These are phyloP conservation scores for Plecturocebus donacophilus DNA, from an alignment of 2,113 vertebrate genomes.

Conservation along the genomic window DNA sequence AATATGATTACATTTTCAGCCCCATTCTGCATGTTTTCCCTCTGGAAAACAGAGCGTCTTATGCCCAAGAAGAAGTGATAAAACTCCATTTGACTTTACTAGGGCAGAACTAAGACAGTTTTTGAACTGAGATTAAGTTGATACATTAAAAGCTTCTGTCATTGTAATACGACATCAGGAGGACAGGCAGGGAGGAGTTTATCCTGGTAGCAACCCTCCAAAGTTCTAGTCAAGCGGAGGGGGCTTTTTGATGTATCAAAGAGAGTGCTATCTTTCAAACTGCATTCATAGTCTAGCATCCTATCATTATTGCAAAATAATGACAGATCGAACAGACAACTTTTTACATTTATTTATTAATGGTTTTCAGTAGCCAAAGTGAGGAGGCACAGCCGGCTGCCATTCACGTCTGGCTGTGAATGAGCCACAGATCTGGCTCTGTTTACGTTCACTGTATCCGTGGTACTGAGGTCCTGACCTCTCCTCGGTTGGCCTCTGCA, in stretches of 20 bases:
- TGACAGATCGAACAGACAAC: slow-evolving; percentile 57
- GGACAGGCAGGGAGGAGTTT: slow-evolving; percentile 70
- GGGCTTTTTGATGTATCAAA: slow-evolving; percentile 81
- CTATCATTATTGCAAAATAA: slow-evolving; percentile 75
- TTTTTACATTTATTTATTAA: not conserved
- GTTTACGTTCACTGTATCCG: accelerated
- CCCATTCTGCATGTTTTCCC: slow-evolving; percentile 68
- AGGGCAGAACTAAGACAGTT: slow-evolving; percentile 71
- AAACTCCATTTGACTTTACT: slow-evolving; percentile 76
- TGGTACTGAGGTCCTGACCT: accelerated
- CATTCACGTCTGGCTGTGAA: slow-evolving; percentile 62
- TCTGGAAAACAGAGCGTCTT: slow-evolving; percentile 70
- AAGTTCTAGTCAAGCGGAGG: slow-evolving; percentile 69
- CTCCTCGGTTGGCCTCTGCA: accelerated
- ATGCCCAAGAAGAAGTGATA: slow-evolving; percentile 67
- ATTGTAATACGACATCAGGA: slow-evolving; percentile 77
- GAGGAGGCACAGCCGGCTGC: slow-evolving; percentile 51
- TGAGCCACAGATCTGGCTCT: slow-evolving; percentile 33
- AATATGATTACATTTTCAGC: slow-evolving; percentile 62
- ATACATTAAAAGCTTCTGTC: slow-evolving; percentile 71
- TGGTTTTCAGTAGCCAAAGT: slow-evolving; percentile 55
- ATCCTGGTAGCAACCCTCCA: no score
- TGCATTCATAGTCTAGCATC: slow-evolving; percentile 65
- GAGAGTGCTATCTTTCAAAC: slow-evolving; percentile 77
- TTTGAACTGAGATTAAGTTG: slow-evolving; percentile 78